Base-by-base conservation (phyloP, 2,113 vertebrate species). In the Hoplias malabaricus region DNA sequence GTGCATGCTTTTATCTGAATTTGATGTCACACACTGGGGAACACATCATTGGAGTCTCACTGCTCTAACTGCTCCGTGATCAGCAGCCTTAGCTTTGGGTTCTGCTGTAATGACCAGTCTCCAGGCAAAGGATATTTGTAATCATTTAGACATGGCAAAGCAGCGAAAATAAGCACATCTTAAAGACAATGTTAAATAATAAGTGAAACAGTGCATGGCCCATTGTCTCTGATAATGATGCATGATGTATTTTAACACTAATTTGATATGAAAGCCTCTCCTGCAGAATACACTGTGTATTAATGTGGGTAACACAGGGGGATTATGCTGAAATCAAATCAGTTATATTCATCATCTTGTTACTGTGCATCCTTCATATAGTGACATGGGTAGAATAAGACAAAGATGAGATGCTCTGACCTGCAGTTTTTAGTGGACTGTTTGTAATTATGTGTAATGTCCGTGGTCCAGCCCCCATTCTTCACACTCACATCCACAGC, bases 351-450 rank as follows among this genome's bases (percentile, higher is more conserved):
- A 14, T 67, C 29, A 57, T 68, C 31, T 19, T 11, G 34, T 27
- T n/a, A 56, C 46, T 27, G 38, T 11, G 13, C 48, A 69, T 54
- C 36, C 27, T 61, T 68, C 34, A 46, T 77, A n/a, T 69, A 77
- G 69, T 69, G 63, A 66, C 19, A 48, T 29, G 19, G 16, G 36
- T 14, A 12, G 56, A 59, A 69, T 59, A 19, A 43, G 36, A 59
- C 59, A 57, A 46, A 69, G 38, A 38, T 34, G 65, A 69, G 16
- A 38, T 38, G 36, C 36, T 66, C 65, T 46, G n/a, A n/a, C n/a
- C n/a, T n/a, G n/a, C n/a, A n/a, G n/a, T n/a, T n/a, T n/a, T n/a
- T n/a, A n/a, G n/a, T n/a, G n/a, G n/a, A n/a, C n/a, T n/a, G n/a
- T n/a, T n/a, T n/a, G n/a, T n/a, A n/a, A n/a, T n/a, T n/a, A n/a